Percentiles rank a stretch among this genome's conserved stretches.
Evolutionary conservation across 2,797 vertebrate genomes (phyloP).

Genomic region (Cynodonichthys magdalenae): DNA sequence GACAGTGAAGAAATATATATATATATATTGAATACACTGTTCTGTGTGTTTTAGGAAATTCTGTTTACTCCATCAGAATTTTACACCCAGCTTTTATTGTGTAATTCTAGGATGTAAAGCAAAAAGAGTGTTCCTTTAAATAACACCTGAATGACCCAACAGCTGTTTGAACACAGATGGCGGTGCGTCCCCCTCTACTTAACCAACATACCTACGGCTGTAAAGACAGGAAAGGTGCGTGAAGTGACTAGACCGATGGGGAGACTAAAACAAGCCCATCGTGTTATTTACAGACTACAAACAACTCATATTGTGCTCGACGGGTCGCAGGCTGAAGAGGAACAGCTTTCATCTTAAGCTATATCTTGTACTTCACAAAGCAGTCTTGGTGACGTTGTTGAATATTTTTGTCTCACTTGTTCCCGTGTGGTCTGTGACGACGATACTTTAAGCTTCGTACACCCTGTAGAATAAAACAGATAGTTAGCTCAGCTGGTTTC

Average conservation of each 20-base stretch:
- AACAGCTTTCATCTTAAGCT: constrained; percentile 51
- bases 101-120: constrained; percentile 32
- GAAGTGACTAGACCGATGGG: constrained; percentile 44
- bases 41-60: constrained; percentile 4
- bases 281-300: constrained; percentile 59
- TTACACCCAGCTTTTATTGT: constrained; percentile 25
- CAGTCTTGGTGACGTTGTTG: constrained; percentile 47
- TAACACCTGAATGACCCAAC: constrained; percentile 31
- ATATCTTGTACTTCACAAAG: constrained; percentile 56
- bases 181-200: constrained; percentile 25
- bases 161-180: constrained; percentile 38
- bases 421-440: constrained; percentile 29
- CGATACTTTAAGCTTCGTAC: constrained; percentile 78
- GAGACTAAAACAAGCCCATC: constrained; percentile 47
- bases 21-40: too few relatives aligned
- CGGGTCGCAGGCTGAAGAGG: constrained; percentile 63
- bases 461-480: constrained; percentile 71
- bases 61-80: constrained; percentile 24
- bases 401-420: constrained; percentile 29
- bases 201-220: constrained; percentile 50
- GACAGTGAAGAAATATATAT: not conserved
- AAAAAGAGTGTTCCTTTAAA: constrained; percentile 40
- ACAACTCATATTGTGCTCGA: constrained; percentile 61
- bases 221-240: constrained; percentile 54
- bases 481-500: too few relatives aligned